Evolutionary conservation across 2,888 invertebrate species (phyloP).

Genomic region (Hydroisotoma schaefferi): DNA sequence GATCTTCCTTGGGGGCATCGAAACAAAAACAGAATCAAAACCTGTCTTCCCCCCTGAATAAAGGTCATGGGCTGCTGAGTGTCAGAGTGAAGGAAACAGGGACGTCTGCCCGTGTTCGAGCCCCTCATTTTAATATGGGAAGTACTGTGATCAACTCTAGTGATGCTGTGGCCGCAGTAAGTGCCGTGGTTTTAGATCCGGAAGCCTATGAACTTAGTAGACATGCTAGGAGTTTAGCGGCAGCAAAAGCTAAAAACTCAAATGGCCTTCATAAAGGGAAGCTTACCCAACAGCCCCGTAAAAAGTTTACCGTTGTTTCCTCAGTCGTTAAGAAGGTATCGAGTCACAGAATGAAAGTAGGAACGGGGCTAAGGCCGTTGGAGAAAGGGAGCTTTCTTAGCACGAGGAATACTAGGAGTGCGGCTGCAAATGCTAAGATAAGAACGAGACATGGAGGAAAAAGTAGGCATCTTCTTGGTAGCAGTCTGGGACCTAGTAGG

Average conservation of each 20-base stretch:
- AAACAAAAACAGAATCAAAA: not conserved
- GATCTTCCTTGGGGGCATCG: not conserved
- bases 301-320: not conserved
- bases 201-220: conserved; percentile 2
- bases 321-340: not conserved
- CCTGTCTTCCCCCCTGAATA: not conserved
- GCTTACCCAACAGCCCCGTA: not conserved
- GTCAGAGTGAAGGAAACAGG: conserved; percentile 5
- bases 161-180: conserved; percentile 46
- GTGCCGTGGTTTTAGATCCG: conserved; percentile 41
- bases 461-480: too few species aligned
- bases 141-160: conserved; percentile 41
- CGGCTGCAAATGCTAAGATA: conserved; percentile 43
- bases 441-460: conserved; percentile 40
- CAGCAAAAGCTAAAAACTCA: conserved; percentile 15
- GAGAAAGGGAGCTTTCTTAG: conserved; percentile 18
- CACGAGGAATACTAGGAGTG: conserved; percentile 26
- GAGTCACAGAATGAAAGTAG: not conserved
- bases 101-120: conserved; percentile 38
- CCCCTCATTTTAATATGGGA: conserved; percentile 28
- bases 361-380: conserved; percentile 3
- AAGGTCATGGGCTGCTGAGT: not conserved
- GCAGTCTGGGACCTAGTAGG: too few species aligned
- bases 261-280: conserved; percentile 19
- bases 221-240: not conserved